A percentile compares a stretch with the other conserved stretches of the same genome.
phyloP scores from a whole-genome alignment of 2,797 vertebrate genomes.

The Leucoraja ocellata region DNA sequence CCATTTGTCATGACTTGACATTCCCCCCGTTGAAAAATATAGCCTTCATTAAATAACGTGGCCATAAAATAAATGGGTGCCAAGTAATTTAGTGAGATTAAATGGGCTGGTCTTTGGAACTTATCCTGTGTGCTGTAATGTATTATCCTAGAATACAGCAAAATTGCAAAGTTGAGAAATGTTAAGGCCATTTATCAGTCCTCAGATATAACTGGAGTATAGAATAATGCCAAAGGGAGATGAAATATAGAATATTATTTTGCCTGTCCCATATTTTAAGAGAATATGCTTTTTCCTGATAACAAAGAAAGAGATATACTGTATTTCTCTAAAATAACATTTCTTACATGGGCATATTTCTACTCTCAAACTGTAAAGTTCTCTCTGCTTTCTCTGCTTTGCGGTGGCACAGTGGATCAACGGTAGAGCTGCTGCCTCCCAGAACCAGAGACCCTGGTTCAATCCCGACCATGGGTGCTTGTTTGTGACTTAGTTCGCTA shows the following conservation, averaged over 20 bases:
- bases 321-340: neutral
- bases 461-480: no score
- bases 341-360: neutral
- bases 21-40: conserved; percentile 37
- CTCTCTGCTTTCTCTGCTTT: no score
- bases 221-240: conserved; percentile 42
- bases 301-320: neutral
- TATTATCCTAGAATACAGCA: conserved; percentile 36
- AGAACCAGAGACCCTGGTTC: no score
- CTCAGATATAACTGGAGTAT: conserved; percentile 35
- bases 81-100: conserved; percentile 45
- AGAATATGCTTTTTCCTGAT: neutral
- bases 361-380: neutral
- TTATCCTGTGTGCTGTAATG: conserved; percentile 40
- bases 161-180: conserved; percentile 45
- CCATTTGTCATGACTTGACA: conserved; percentile 29
- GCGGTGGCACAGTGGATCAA: no score
- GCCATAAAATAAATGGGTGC: conserved; percentile 43
- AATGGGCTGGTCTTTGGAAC: conserved; percentile 40
- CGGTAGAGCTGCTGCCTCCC: no score
- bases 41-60: conserved; percentile 44
- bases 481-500: no score
- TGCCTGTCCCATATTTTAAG: neutral
- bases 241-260: conserved; percentile 46
- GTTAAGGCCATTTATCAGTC: conserved; percentile 45